These are phyloP conservation scores for Delichon dasypus DNA, from an alignment of 2,797 vertebrate genomes.

Conservation along the genomic window DNA sequence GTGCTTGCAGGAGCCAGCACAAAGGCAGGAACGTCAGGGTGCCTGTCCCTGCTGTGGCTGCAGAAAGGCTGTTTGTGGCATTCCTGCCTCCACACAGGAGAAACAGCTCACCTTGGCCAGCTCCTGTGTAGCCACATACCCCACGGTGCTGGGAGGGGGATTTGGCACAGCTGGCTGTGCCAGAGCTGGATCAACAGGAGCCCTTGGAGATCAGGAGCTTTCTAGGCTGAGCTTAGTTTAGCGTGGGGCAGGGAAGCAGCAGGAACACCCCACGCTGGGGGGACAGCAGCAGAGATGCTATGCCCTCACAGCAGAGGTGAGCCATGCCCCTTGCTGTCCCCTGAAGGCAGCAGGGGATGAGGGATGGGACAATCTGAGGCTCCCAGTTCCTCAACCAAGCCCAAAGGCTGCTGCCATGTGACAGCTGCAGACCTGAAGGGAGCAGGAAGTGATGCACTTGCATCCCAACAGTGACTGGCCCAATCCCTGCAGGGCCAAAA, in stretches of 20 bases:
- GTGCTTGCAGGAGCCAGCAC: neutral
- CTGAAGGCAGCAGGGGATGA: neutral
- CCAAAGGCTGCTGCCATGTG: neutral
- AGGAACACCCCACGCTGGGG: accelerated
- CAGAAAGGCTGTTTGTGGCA: neutral
- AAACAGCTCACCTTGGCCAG: neutral
- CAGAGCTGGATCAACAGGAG: accelerated
- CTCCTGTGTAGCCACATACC: neutral
- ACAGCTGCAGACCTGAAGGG: neutral
- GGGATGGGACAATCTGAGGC: neutral
- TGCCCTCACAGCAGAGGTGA: neutral
- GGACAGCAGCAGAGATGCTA: no score
- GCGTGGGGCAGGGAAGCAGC: neutral
- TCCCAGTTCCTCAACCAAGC: neutral
- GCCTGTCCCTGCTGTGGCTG: neutral
- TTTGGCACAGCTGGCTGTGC: neutral
- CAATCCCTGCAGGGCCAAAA: neutral
- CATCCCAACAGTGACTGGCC: neutral
- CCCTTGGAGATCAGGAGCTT: neutral
- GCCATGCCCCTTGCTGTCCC: neutral
- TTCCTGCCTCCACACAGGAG: neutral
- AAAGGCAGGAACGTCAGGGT: neutral
- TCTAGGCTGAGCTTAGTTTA: neutral
- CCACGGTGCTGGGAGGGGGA: accelerated
- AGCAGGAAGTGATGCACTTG: accelerated